Evolutionary conservation across 2,113 vertebrate genomes (phyloP).

Genomic region (Cryptomyrus ogoouensis): DNA sequence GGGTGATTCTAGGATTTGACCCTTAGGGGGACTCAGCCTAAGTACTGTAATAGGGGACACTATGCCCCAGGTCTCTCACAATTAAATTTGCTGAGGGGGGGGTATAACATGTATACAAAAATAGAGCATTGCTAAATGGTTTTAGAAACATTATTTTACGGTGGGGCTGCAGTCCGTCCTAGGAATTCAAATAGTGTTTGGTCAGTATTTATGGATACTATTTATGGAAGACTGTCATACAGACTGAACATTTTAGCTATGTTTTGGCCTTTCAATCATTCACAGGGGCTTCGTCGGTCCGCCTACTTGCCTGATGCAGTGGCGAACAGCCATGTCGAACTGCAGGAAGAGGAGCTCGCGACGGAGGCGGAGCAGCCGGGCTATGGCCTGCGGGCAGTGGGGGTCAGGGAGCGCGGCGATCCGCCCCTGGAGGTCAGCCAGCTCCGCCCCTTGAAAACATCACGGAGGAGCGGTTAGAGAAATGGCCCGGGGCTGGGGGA

Average conservation of each 20-base stretch:
- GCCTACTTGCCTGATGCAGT: constrained; percentile 49
- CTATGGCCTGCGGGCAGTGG: constrained; percentile 48
- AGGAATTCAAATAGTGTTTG: neutral
- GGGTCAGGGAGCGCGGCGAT: constrained; percentile 52
- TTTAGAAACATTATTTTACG: neutral
- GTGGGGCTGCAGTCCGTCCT: neutral
- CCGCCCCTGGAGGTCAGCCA: constrained; percentile 62
- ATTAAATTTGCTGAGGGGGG: neutral
- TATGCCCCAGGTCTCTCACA: neutral
- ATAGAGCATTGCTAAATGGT: neutral
- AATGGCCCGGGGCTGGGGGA: neutral
- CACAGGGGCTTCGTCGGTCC: neutral
- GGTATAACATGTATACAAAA: neutral
- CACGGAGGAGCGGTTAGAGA: neutral
- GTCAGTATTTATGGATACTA: neutral
- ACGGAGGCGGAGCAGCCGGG: constrained; percentile 47
- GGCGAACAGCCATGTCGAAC: constrained; percentile 55
- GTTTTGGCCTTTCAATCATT: neutral
- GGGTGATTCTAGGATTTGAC: neutral
- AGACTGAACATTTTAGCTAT: neutral
- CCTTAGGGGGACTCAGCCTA: neutral
- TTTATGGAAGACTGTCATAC: neutral
- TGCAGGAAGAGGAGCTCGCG: constrained; percentile 60
- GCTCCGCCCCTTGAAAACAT: constrained; percentile 50
- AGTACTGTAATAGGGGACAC: neutral